phyloP scores from a whole-genome alignment of 1,140 invertebrate genomes.

The Antheraea pernyi region DNA sequence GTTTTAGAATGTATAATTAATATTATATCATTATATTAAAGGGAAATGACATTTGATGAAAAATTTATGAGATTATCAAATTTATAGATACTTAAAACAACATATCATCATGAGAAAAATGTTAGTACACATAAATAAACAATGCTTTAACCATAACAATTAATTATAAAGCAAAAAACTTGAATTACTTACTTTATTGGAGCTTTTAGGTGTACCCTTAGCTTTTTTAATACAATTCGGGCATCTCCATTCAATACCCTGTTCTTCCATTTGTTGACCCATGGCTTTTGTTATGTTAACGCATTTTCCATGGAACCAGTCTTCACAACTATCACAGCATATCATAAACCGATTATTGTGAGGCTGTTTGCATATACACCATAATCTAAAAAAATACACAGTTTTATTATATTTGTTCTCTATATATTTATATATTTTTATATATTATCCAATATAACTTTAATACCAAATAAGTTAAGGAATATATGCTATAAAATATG shows the following conservation, averaged over 20 bases:
- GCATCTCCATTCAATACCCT: conserved; percentile 94
- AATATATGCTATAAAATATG: no score
- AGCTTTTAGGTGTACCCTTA: conserved; percentile 40
- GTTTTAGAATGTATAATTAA: no score
- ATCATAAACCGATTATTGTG: conserved; percentile 99
- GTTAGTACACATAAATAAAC: neutral
- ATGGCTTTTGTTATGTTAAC: conserved; percentile 95
- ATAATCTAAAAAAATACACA: conserved; percentile 79
- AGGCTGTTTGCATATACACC: conserved; percentile 97
- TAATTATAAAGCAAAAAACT: no score
- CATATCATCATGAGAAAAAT: no score
- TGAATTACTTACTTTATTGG: neutral
- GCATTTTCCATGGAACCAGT: conserved; percentile 98
- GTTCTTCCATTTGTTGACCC: conserved; percentile 93
- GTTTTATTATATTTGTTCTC: neutral
- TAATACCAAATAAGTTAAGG: neutral
- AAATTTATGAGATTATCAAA: neutral
- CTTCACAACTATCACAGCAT: conserved; percentile 96
- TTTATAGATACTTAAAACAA: no score
- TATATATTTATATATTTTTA: no score
- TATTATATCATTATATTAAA: no score
- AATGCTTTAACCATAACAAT: no score
- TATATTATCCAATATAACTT: neutral
- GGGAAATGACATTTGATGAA: no score
- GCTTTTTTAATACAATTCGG: conserved; percentile 89